Conservation (phyloP, 1,140 invertebrate species). For the Conopomorpha cramerella region DNA sequence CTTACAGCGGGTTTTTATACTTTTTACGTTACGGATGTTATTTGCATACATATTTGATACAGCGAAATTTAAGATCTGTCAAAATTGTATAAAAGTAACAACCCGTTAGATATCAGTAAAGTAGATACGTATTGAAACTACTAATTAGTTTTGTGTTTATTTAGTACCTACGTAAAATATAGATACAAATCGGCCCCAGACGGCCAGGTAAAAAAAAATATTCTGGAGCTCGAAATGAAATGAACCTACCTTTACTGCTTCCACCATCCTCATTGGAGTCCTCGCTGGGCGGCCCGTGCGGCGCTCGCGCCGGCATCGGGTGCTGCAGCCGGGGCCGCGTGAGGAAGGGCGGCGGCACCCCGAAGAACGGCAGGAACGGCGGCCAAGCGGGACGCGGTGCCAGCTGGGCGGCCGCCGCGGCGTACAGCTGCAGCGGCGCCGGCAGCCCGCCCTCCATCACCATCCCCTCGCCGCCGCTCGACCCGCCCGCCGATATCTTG, state of each 20-base stretch:
- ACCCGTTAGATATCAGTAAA: too few species aligned
- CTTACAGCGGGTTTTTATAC: too few species aligned
- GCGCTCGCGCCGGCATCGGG: slow-evolving; percentile 29
- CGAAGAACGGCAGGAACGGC: slow-evolving; percentile 61
- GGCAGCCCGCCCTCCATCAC: slow-evolving; percentile 56
- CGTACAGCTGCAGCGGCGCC: slow-evolving; percentile 62
- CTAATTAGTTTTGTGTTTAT: too few species aligned
- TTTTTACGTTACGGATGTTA: too few species aligned
- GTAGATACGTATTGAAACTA: too few species aligned
- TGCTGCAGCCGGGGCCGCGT: slow-evolving; percentile 39
- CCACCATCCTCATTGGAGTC: slow-evolving; percentile 64
- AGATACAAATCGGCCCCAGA: too few species aligned
- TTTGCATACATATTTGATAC: too few species aligned
- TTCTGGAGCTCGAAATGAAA: too few species aligned
- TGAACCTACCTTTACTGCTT: slow-evolving; percentile 56
- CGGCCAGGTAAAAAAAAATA: too few species aligned
- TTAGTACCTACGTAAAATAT: too few species aligned
- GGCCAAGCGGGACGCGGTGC: slow-evolving; percentile 60
- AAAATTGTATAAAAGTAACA: too few species aligned
- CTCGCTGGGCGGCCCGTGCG: slow-evolving; percentile 59
- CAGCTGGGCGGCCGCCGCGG: slow-evolving; percentile 60
- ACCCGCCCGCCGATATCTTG: slow-evolving; percentile 26
- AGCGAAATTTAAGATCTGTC: too few species aligned
- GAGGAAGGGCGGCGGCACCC: slow-evolving; percentile 55
- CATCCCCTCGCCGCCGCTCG: slow-evolving; percentile 22